Evolutionary conservation across 2,797 vertebrate genomes (phyloP), one percentile per base, ranked within the genome.

Genomic region (Cyprinodon diabolis): DNA sequence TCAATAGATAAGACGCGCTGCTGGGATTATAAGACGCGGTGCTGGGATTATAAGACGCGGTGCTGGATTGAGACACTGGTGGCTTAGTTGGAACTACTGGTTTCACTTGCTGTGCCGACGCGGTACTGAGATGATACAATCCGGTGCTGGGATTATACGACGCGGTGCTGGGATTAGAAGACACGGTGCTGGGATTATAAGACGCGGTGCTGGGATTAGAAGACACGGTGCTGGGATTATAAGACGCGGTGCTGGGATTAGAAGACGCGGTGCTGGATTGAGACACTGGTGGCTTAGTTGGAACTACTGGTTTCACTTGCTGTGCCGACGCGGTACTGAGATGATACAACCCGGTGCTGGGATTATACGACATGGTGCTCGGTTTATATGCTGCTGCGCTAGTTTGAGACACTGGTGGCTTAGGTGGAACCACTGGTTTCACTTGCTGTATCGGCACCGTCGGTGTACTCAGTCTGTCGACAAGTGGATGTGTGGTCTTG

Each of bases 391-490:
- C 0, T 1, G 45, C 52, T 1, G 13, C 6, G 0, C 5, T 25
- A 6, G 10, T 6, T 6, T 15, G 51, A 0, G 19, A 10, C n/a
- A 19, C 15, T 0, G 45, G 5, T 35, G 40, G 2, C 35, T 21
- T 17, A 17, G 48, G 21, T n/a, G 23, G 15, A 14, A 43, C 11
- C n/a, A 54, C 8, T 14, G 1, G 9, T 11, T 2, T 63, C 6
- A 54, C 40, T 30, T 1, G 71, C 0, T 63, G 70, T 5, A 12
- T 37, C 10, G 56, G 15, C 14, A 1, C 0, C 0, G 68, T 0
- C 0, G 51, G 8, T 0, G 7, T 0, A 4, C 0, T 14, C 3
- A 17, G 48, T 1, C 3, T 9, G 1, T 43, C 11, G 0, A 9
- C 35, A 0, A 37, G 19, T 0, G 9, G 47, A 1, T 63, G 48